Base-by-base conservation (phyloP, 2,797 vertebrate genomes). In the Acanthiza pusilla region DNA sequence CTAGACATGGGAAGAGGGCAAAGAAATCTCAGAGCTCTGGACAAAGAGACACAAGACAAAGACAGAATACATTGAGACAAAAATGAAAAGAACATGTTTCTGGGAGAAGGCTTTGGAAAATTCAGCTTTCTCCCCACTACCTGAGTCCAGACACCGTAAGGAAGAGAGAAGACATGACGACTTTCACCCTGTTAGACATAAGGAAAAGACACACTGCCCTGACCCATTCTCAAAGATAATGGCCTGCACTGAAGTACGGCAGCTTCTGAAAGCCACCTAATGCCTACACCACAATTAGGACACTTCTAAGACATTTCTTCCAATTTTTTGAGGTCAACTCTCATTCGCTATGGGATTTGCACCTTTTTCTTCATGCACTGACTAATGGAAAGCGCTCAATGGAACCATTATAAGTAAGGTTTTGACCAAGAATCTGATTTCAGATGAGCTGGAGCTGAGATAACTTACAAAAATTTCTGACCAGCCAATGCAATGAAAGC, bases 21-120 rank as follows among this genome's bases (percentile, higher is more conserved):
- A 82, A 73, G 40, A 66, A 70, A 62, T 45, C 2, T 6, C 36
- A 62, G 67, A 81, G 16, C 29, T 66, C 7, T 3, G 20, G 34
- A 42, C 1, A 1, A 80, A 65, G 30, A 55, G 13, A 65, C 6
- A 36, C 10, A 45, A 47, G 38, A 29, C 42, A 51, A 71, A 72
- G 32, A 48, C 38, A 65, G 40, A 91, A 63, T 13, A 48, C 16
- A 12, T 2, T 7, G 11, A 5, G 27, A 2, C 5, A 5, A 36
- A 50, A 54, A 57, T 8, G 4, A 72, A 2, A 61, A 53, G 2
- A 65, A 29, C 0, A 0, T 5, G 2, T 32, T 65, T 13, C 12
- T 62, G 11, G 25, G 12, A 73, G 12, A 53, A 61, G 26, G 16
- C 12, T 72, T 71, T 51, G 10, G 26, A 42, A 83, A 81, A 61